phyloP scores from a whole-genome alignment of 1,140 invertebrate genomes.

The Trichomalopsis sarcophagae region DNA sequence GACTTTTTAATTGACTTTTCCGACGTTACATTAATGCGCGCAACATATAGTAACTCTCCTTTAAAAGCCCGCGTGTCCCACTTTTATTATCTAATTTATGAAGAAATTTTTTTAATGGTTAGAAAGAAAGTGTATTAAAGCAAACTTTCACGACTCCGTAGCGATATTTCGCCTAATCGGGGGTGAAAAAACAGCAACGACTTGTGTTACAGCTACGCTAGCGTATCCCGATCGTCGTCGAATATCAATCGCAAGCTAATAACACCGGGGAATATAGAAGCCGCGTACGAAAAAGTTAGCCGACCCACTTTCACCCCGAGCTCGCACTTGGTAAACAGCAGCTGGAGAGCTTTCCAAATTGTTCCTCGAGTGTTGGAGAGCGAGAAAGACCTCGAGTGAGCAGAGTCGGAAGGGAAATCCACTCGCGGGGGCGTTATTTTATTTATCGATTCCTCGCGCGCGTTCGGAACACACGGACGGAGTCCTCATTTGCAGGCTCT shows the following conservation, averaged over 20 bases:
- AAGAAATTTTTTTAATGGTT: not conserved
- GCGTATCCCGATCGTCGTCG: too few relatives aligned
- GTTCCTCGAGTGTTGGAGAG: not conserved
- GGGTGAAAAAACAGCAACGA: too few relatives aligned
- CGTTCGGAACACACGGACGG: not conserved
- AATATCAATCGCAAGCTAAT: too few relatives aligned
- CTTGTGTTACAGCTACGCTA: too few relatives aligned
- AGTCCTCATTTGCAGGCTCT: not conserved
- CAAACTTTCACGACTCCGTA: too few relatives aligned
- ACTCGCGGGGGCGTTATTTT: not conserved
- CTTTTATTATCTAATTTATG: not conserved
- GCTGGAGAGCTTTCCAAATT: not conserved
- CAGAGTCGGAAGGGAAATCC: not conserved
- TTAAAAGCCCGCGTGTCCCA: not conserved
- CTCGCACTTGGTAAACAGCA: too few relatives aligned
- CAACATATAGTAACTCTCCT: not conserved
- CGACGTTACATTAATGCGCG: conserved; percentile 6
- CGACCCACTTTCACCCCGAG: not conserved
- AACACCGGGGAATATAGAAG: too few relatives aligned
- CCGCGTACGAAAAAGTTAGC: not conserved
- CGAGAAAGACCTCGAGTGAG: too few relatives aligned
- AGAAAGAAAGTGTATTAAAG: too few relatives aligned
- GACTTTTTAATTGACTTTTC: conserved; percentile 32
- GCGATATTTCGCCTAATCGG: too few relatives aligned
- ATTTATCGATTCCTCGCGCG: conserved; percentile 12